Evolutionary conservation across 2,797 vertebrate genomes (phyloP).

Genomic region (Podargus strigoides): DNA sequence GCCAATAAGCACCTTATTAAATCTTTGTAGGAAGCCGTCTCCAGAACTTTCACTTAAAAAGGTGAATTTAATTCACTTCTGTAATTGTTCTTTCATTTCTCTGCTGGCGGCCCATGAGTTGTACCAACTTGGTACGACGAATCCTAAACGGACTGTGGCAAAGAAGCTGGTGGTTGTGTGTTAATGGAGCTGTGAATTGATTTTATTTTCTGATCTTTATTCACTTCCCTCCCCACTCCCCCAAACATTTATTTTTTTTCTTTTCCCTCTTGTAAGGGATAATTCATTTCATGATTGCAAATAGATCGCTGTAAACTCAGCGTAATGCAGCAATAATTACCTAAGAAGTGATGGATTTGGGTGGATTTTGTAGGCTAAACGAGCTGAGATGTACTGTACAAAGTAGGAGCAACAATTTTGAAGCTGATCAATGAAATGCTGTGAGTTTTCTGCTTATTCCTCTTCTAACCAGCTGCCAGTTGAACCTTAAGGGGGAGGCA

Average conservation of each 20-base stretch:
- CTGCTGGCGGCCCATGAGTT: neutral
- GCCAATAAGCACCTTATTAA: conserved; percentile 24
- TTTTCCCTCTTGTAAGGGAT: neutral
- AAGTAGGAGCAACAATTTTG: neutral
- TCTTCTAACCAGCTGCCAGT: neutral
- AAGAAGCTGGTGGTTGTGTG: neutral
- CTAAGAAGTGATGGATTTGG: conserved; percentile 57
- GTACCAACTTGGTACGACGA: neutral
- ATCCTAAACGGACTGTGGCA: neutral
- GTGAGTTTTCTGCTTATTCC: neutral
- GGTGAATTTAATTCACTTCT: conserved; percentile 23
- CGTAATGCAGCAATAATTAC: conserved; percentile 68
- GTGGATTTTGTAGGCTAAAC: conserved; percentile 36
- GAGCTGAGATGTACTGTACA: neutral
- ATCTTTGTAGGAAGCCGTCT: neutral
- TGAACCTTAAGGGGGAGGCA: neutral
- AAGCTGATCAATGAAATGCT: conserved; percentile 25
- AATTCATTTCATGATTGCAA: conserved; percentile 46
- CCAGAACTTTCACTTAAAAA: neutral
- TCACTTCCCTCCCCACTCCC: neutral
- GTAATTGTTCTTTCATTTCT: neutral
- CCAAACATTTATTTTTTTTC: neutral
- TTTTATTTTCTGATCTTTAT: conserved; percentile 23
- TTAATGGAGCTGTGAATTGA: conserved; percentile 16
- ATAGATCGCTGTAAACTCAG: conserved; percentile 47